phyloP scores from a whole-genome alignment of 2,888 invertebrate genomes.

The Palloptera scutellata region DNA sequence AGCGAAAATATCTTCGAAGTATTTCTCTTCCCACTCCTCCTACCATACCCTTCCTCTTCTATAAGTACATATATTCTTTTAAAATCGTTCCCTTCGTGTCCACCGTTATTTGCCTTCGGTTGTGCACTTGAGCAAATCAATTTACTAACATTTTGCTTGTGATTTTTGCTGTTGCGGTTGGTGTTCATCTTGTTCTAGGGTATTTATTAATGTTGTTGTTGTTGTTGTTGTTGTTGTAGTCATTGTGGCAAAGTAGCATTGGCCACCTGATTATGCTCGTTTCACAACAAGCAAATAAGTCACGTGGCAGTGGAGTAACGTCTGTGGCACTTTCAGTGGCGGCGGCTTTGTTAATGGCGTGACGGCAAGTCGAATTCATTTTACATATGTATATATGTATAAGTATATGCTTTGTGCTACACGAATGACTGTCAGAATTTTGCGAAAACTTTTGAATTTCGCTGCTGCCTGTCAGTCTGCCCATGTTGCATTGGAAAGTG shows the following conservation, averaged over 20 bases:
- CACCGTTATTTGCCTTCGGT: no score
- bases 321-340: conserved; percentile 36
- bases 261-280: conserved; percentile 49
- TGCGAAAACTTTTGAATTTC: no score
- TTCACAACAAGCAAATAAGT: conserved; percentile 57
- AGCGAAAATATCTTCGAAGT: no score
- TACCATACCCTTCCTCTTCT: no score
- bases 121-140: neutral
- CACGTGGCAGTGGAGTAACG: conserved; percentile 48
- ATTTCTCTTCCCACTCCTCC: no score
- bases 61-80: no score
- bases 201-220: conserved; percentile 13
- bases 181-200: conserved; percentile 26
- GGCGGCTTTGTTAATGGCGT: conserved; percentile 16
- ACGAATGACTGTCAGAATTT: no score
- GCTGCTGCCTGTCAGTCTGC: no score
- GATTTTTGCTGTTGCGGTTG: conserved; percentile 21
- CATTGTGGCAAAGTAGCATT: neutral
- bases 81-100: no score
- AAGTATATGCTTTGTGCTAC: no score
- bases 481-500: neutral
- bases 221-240: neutral
- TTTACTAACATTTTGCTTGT: neutral
- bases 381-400: no score
- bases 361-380: no score